These are phyloP conservation scores for Tor tambroides DNA, from an alignment of 2,113 vertebrate genomes.

Conservation along the genomic window DNA sequence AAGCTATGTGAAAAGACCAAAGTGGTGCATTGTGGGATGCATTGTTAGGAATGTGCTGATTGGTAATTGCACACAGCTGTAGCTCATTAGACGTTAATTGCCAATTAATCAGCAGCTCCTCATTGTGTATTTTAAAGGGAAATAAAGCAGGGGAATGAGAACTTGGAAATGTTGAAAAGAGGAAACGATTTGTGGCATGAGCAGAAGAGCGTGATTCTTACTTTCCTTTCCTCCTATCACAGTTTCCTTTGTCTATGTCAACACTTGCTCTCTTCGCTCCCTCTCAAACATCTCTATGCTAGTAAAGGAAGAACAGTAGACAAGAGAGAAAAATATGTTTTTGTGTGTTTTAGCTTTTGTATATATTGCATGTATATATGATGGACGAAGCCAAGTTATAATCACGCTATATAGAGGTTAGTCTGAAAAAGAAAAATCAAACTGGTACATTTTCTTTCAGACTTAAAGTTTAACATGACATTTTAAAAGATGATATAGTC, in stretches of 20 bases:
- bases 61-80: slow-evolving; percentile 81
- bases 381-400: not conserved
- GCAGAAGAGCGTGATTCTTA: not conserved
- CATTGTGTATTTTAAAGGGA: slow-evolving; percentile 60
- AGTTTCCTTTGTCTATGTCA: slow-evolving; percentile 56
- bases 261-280: not conserved
- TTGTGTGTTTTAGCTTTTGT: not conserved
- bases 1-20: not conserved
- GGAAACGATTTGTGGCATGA: slow-evolving; percentile 2
- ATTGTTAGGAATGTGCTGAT: slow-evolving; percentile 53
- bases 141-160: slow-evolving; percentile 13
- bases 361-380: not conserved
- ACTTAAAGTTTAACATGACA: not conserved
- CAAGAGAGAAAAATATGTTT: not conserved
- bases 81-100: slow-evolving; percentile 79
- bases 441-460: not conserved
- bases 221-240: slow-evolving; percentile 33
- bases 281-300: not conserved
- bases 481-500: not conserved
- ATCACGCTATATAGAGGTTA: not conserved
- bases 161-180: not conserved
- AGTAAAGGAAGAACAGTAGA: not conserved
- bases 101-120: slow-evolving; percentile 75
- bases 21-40: slow-evolving; percentile 29
- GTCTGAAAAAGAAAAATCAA: not conserved